Conservation (phyloP, 2,113 vertebrate species). For the Forbesichthys papilliferus region DNA sequence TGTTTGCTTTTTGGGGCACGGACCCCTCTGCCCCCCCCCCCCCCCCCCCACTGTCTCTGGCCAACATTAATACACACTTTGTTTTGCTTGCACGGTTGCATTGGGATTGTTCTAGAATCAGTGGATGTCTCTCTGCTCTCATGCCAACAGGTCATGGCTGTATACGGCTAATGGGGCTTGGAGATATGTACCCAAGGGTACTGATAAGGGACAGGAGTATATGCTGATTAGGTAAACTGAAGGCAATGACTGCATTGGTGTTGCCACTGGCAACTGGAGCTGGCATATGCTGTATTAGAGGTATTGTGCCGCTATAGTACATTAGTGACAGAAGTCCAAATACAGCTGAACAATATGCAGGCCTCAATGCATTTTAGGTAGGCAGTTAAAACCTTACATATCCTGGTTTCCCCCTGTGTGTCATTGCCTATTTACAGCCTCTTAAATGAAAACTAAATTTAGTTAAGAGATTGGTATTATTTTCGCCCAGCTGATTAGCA, state of each 20-base stretch:
- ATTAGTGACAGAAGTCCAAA: constrained; percentile 53
- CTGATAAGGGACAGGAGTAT: constrained; percentile 52
- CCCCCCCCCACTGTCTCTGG: too few relatives aligned
- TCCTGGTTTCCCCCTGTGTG: constrained; percentile 46
- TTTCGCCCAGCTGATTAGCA: constrained; percentile 64
- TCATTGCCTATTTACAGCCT: constrained; percentile 57
- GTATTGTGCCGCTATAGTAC: constrained; percentile 52
- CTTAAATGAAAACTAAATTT: constrained; percentile 63
- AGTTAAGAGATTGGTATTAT: constrained; percentile 50
- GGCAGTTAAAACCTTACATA: constrained; percentile 20
- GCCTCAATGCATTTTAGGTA: constrained; percentile 23
- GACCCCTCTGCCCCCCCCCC: too few relatives aligned
- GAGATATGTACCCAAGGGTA: constrained; percentile 8
- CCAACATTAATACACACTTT: too few relatives aligned
- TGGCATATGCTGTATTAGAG: constrained; percentile 59
- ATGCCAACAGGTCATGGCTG: constrained; percentile 13
- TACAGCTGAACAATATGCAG: constrained; percentile 27
- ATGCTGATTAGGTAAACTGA: constrained; percentile 58
- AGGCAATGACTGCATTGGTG: constrained; percentile 63
- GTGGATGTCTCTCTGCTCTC: neutral
- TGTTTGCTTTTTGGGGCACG: too few relatives aligned
- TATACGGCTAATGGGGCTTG: constrained; percentile 18
- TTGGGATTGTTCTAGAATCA: too few relatives aligned
- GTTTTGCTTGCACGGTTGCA: too few relatives aligned
- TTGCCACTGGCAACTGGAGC: constrained; percentile 71